These are phyloP conservation scores for Cephalopachus bancanus DNA, from an alignment of 2,797 vertebrate genomes.

Conservation along the genomic window DNA sequence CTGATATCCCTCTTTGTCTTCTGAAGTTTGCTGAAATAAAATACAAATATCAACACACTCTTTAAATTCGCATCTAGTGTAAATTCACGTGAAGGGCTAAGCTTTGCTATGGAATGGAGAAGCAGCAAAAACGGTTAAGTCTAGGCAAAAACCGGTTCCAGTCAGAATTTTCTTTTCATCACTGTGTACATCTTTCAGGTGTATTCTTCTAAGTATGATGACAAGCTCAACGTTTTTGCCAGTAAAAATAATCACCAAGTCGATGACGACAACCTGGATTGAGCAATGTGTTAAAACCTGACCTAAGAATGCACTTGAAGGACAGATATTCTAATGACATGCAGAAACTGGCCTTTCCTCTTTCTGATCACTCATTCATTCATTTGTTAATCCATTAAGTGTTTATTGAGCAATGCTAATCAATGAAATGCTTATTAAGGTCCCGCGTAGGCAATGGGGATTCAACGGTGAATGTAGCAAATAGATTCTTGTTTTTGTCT, in stretches of 20 bases:
- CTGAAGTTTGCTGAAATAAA: conserved; percentile 89
- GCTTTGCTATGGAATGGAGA: neutral
- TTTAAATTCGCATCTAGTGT: conserved; percentile 48
- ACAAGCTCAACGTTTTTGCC: conserved; percentile 29
- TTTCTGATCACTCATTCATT: conserved; percentile 64
- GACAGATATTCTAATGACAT: conserved; percentile 46
- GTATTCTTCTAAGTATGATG: neutral
- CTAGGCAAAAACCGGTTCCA: neutral
- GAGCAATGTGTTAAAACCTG: conserved; percentile 62
- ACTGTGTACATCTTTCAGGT: neutral
- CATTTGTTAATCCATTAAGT: conserved; percentile 36
- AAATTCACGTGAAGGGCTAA: neutral
- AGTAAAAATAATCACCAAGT: conserved; percentile 48
- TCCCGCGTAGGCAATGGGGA: neutral
- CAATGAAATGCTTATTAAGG: conserved; percentile 41
- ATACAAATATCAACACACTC: conserved; percentile 8
- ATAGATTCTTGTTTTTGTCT: too few species aligned
- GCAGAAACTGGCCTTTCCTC: conserved; percentile 66
- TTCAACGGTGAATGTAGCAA: neutral
- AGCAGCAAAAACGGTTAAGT: neutral
- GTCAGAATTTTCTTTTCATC: conserved; percentile 33
- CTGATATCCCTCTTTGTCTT: conserved; percentile 87
- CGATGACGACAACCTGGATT: conserved; percentile 8
- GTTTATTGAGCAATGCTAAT: conserved; percentile 48
- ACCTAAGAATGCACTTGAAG: conserved; percentile 58